Base-by-base conservation (phyloP, 2,113 vertebrate species). In the Jacana jacana region DNA sequence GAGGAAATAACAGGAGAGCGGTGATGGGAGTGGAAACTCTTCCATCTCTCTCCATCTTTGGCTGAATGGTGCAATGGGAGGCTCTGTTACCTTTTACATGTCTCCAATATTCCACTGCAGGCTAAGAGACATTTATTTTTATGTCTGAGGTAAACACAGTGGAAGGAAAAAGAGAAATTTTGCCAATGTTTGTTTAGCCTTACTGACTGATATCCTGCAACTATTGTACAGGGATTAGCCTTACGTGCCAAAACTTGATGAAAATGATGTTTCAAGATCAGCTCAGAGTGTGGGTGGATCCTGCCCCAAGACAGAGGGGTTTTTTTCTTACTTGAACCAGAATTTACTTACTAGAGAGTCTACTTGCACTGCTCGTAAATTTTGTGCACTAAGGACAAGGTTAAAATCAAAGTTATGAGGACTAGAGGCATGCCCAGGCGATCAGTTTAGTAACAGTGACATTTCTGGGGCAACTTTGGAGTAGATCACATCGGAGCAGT, bases 181-280 rank as follows among this genome's bases (percentile, higher is more conserved):
- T 90, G 95, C 95, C 94, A 93, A 51, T 86, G 79, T 94, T 91
- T 94, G 85, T 92, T 93, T 94, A 95, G 76, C 93, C 88, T 95
- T 24, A 19, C 68, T 95, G 80, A 78, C 91, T 93, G 91, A 95
- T 81, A 86, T 42, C 71, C 93, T 93, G 87, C 85, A 88, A 90
- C 78, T 51, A 23, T 63, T 3, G 39, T 30, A 55, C 81, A 19
- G 93, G 93, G 95, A 93, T 86, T 96, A 95, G 55, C 75, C 46
- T 27, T 28, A 0, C 61, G 55, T 60, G 93, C 91, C 91, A 91
- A 70, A 80, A 81, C 79, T 82, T 42, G 60, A 81, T 52, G 48
- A 88, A 48, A 76, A 93, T 54, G 79, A 70, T 88, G 89, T 73
- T 94, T 96, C 76, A 70, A 77, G 88, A 95, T 80, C 91, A 71